Base-by-base conservation (phyloP, 2,888 invertebrate species). In the Anarsia innoxiella region DNA sequence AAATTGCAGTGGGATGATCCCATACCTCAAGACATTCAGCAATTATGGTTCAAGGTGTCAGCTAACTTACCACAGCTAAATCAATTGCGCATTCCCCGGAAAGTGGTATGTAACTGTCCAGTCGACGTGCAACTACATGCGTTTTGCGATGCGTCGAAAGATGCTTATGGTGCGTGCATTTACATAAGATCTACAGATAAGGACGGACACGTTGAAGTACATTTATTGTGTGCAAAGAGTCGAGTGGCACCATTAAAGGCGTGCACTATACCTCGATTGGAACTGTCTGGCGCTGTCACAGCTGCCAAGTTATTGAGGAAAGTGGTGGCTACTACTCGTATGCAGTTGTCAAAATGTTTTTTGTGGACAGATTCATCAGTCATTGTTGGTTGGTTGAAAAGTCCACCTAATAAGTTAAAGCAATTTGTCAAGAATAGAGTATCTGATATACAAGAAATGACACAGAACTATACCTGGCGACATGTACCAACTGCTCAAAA, bases 351-450 rank as follows among this genome's bases (percentile, higher is more conserved):
- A 23, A 31, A 5, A 11, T 38, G 36, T 23, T 10, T 14, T 8
- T 49, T 46, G 15, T 58, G 55, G 54, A 40, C 34, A 9, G 54
- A 59, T 28, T 56, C 55, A 1, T 50, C 43, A 1, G 46, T 57
- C 16, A 52, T 53, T 1, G 29, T 57, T 2, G 39, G 51, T 3
- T 56, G 56, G 55, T 27, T 55, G 4, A 8, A 26, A 3, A 36
- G 41, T 3, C 13, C 42, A 3, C 30, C 49, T 11, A 34, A 12
- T 13, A 37, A 34, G 3, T 37, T 56, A 1, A 49, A 51, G n/a
- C 35, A 34, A 6, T 55, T 55, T 31, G 48, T 53, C 2, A 40
- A 46, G 1, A 46, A 55, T 32, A 38, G 54, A 10, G 46, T 55
- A 2, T n/a, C 26, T 34, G 53, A 51, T 34, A 55, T 57, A 9